A percentile compares a stretch with the other conserved stretches of the same genome.
phyloP scores from a whole-genome alignment of 2,113 vertebrate genomes.

The human (Homo sapiens) region GRCh38 chr17:43892001-43892500 shows the following conservation, averaged over 20 bases:
- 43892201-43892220: neutral
- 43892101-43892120: neutral
- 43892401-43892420: neutral
- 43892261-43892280: neutral
- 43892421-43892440: neutral
- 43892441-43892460: neutral
- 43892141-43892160: neutral
- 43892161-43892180: neutral
- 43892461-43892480: neutral
- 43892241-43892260: neutral
- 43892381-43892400: neutral
- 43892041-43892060: neutral
- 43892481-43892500: neutral
- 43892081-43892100: neutral
- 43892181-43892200: neutral
- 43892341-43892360: neutral
- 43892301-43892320: neutral
- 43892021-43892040: neutral
- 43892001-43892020: neutral
- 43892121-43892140: neutral
- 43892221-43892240: neutral
- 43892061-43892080: neutral
- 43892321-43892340: neutral
- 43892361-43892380: neutral
- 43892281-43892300: rapidly evolving